Evolutionary conservation across 2,113 vertebrate genomes (phyloP), one percentile per base, ranked within the genome.

Genomic region (Neolamprologus devosi): DNA sequence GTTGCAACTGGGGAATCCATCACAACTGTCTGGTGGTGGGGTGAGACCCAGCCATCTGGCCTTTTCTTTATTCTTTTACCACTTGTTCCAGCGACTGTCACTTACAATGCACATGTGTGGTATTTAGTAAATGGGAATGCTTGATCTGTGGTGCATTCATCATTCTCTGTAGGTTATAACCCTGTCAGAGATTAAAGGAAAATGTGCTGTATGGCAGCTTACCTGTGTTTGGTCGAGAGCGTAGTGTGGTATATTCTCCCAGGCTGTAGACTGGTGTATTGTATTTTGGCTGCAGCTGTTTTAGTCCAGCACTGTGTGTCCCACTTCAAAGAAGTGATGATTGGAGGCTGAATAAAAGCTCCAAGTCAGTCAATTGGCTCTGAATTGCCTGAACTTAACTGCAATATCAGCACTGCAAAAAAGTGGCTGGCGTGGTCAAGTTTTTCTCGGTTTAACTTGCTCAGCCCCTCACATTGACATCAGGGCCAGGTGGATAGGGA

Each of bases 321-420:
- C 85, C 83, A 88, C 92, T 93, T 94, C 82, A 88, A 90, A 94
- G 90, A 89, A 80, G 80, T 86, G 60, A 86, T 80, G 85, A 91
- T 89, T 91, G 90, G 89, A 94, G 86, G 92, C 80, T 84, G 92
- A 94, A 91, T 89, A 95, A 94, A 94, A 94, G 91, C 93, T 87
- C 86, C 49, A 91, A 94, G 93, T 95, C 94, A 92, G 93, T 92
- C 91, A 92, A 95, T 89, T 92, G 94, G 89, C 88, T 91, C 90
- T 89, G 92, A 95, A 94, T 95, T 94, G 87, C 85, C 85, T 49
- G 89, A 95, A 96, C 93, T 95, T 94, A 96, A 96, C 91, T 94
- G 94, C 95, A 94, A 92, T 93, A 94, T 95, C 95, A 96, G 96
- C 95, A 94, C 79, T 79, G 83, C 57, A 60, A 79, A 84, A 93